Percentiles rank a stretch among this genome's conserved stretches.
Evolutionary conservation across 2,888 invertebrate genomes (phyloP).

Genomic region (Cancer borealis): DNA sequence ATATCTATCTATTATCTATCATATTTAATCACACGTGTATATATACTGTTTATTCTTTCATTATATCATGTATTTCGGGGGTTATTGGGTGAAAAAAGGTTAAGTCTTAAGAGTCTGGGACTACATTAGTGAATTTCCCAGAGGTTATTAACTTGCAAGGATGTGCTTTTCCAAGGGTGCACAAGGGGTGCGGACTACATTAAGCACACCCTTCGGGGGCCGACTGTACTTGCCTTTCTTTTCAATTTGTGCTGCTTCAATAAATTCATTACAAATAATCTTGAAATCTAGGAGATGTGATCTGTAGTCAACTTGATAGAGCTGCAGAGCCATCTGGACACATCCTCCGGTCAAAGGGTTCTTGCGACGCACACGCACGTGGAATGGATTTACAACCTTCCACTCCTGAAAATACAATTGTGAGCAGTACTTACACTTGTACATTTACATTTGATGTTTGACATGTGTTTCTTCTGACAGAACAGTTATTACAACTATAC

Average conservation of each 20-base stretch:
- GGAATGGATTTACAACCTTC: constrained; percentile 98
- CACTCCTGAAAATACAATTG: constrained; percentile 86
- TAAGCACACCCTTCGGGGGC: too few species aligned
- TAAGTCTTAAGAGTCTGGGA: too few species aligned
- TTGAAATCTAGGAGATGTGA: constrained; percentile 99
- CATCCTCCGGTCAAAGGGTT: constrained; percentile 90
- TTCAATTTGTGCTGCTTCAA: constrained; percentile 77
- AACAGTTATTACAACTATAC: neutral
- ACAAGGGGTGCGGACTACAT: too few species aligned
- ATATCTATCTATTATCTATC: too few species aligned
- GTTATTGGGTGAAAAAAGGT: too few species aligned
- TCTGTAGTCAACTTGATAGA: constrained; percentile 99
- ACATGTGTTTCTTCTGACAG: neutral
- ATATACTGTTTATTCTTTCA: too few species aligned
- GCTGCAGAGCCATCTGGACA: constrained; percentile 98
- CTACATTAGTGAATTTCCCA: too few species aligned
- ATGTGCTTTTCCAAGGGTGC: too few species aligned
- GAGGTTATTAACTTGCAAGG: too few species aligned
- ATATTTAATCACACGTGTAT: too few species aligned
- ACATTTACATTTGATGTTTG: constrained; percentile 12
- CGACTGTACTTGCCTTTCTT: constrained; percentile 54
- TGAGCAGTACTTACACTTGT: neutral
- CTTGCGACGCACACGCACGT: constrained; percentile 95
- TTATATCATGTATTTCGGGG: too few species aligned
- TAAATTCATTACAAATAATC: constrained; percentile 84